Evolutionary conservation across 1,140 invertebrate genomes (phyloP), one percentile per base, ranked within the genome.

Genomic region (Polypedilum pembai): DNA sequence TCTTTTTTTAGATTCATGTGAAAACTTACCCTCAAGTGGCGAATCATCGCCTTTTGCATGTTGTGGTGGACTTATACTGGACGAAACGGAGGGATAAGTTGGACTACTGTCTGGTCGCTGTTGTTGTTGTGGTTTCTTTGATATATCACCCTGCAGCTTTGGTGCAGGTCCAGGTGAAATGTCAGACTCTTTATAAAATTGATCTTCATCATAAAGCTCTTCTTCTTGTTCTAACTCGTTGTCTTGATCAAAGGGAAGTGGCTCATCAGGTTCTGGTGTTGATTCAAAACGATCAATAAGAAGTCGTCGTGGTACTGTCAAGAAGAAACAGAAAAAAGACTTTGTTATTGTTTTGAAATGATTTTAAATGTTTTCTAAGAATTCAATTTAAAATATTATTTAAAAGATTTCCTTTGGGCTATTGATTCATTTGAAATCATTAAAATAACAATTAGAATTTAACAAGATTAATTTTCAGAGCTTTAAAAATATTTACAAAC

Each of bases 251-350:
- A 83, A 83, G 74, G 81, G 80, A 74, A 86, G 83, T 75, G 83
- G 78, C 78, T 94, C 91, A 78, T 94, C 92, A 7, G 86, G 82
- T 80, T 92, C 90, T 15, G 86, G 80, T 40, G 87, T 84, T 33
- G 88, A 88, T 79, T 92, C 90, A 79, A 90, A 93, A 77, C 88
- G 85, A 76, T 93, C 91, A 76, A 89, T 90, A 7, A 96, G 82
- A 41, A 95, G 92, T 82, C 89, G 89, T 76, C 92, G 86, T 41
- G 92, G 93, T 74, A 95, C 94, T 95, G 83, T 18, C n/a, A 33
- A 3, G 41, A 7, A 75, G 17, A 74, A n/a, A n/a, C n/a, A n/a
- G n/a, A n/a, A n/a, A n/a, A n/a, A n/a, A n/a, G n/a, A n/a, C n/a
- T n/a, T n/a, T n/a, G n/a, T n/a, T n/a, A n/a, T n/a, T n/a, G n/a